Base-by-base conservation (phyloP, 2,113 vertebrate genomes). In the Proterorhinus semilunaris region DNA sequence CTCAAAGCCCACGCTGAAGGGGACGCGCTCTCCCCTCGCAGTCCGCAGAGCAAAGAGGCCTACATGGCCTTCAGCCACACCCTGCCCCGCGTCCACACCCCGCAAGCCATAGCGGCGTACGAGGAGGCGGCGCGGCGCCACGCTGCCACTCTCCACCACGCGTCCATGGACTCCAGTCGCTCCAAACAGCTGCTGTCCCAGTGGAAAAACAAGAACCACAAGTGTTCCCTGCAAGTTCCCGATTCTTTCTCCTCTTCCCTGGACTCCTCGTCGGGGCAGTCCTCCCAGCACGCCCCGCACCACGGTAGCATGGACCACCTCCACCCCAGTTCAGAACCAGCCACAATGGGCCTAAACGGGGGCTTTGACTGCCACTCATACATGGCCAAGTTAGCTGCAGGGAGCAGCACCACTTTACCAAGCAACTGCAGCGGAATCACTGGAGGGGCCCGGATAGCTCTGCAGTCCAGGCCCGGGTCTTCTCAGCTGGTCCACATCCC, bases 401-500 rank as follows among this genome's bases (percentile, higher is more conserved):
- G 95, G 4, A 87, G 94, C 45, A 92, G 93, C 0, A 89, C 94
- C 48, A 95, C 96, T 0, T 90, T 92, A 0, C 95, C 96, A 50
- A 96, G 76, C 62, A 93, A 95, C 83, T 96, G 94, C 61, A 93
- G 93, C 0, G 95, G 95, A 72, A 95, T 97, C 62, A 89, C 95
- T 0, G 96, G 96, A 0, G 97, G 96, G 6, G 91, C 95, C 0
- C 90, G 97, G 16, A 94, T 99, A 63, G 92, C 94, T 74, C 94
- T 99, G 84, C 97, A 98, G 69, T 92, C 98, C 36, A 93, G 98
- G 8, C 98, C 98, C 5, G 96, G 96, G 4, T 98, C 98, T 16
- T 98, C 97, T 1, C 96, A 98, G 81, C 80, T 99, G 15, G 98
- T 99, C 2, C 97, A 99, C 81, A 99, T 99, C 81, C 98, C 98